phyloP scores from a whole-genome alignment of 2,888 invertebrate genomes.

The Anodontia alba region DNA sequence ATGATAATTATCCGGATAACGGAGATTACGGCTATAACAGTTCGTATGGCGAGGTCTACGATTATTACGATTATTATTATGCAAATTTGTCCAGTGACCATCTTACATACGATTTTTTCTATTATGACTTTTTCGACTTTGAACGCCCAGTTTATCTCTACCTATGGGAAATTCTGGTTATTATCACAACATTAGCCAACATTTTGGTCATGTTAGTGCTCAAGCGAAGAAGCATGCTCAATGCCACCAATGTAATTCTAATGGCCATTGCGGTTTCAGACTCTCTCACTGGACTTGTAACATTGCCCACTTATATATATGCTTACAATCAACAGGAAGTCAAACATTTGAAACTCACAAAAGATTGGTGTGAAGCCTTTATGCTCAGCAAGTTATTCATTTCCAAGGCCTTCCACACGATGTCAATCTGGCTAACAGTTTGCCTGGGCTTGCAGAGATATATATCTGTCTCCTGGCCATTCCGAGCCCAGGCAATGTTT shows the following conservation, averaged over 20 bases:
- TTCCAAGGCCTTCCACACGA: conserved; percentile 51
- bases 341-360: conserved; percentile 13
- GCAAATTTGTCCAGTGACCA: conserved; percentile 7
- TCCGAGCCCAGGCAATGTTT: conserved; percentile 31
- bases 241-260: conserved; percentile 53
- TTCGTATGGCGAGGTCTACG: too few relatives aligned
- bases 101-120: neutral
- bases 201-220: conserved; percentile 52
- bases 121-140: conserved; percentile 27
- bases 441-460: conserved; percentile 57
- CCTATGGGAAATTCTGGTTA: conserved; percentile 36
- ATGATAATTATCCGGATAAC: too few relatives aligned
- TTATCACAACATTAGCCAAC: conserved; percentile 50
- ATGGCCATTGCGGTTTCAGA: conserved; percentile 56
- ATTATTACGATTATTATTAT: too few relatives aligned
- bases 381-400: conserved; percentile 39
- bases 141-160: conserved; percentile 31
- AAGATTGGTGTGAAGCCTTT: conserved; percentile 39
- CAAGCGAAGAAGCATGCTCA: conserved; percentile 45
- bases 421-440: conserved; percentile 62
- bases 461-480: conserved; percentile 52
- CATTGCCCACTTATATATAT: conserved; percentile 50
- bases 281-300: conserved; percentile 50
- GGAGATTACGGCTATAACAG: too few relatives aligned
- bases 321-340: conserved; percentile 19